Conservation (phyloP, 1,140 invertebrate genomes). For the Drosophila tristis region DNA sequence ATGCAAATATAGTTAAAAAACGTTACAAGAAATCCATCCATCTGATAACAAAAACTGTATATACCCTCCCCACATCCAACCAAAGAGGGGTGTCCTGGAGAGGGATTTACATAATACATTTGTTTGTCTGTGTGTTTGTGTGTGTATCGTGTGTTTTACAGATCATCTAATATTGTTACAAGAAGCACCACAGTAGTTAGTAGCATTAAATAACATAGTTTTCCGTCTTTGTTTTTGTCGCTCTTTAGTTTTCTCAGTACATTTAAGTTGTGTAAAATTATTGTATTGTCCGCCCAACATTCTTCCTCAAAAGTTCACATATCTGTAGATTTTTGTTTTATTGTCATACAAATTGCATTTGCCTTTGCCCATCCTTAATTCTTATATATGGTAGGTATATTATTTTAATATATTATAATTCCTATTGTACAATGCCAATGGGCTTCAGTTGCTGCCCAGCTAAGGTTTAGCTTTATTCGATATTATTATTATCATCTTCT, state of each 20-base stretch:
- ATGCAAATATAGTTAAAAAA: constrained; percentile 72
- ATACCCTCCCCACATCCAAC: neutral
- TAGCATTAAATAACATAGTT: constrained; percentile 77
- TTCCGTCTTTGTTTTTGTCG: constrained; percentile 11
- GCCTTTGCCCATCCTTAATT: constrained; percentile 10
- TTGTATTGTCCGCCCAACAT: constrained; percentile 56
- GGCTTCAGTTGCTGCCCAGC: constrained; percentile 28
- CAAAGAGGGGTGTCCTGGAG: constrained; percentile 4
- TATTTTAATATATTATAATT: constrained; percentile 13
- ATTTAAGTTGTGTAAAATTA: constrained; percentile 75
- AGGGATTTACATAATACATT: constrained; percentile 21
- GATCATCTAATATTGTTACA: constrained; percentile 60
- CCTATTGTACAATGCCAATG: constrained; percentile 63
- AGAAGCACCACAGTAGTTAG: constrained; percentile 80
- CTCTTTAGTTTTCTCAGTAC: constrained; percentile 52
- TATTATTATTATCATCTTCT: constrained; percentile 46
- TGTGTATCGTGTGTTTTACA: constrained; percentile 29
- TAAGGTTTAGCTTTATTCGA: constrained; percentile 13
- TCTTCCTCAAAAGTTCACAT: constrained; percentile 46
- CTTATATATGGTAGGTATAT: constrained; percentile 6
- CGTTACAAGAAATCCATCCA: constrained; percentile 70
- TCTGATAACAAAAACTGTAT: constrained; percentile 63
- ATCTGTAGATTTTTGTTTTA: constrained; percentile 44
- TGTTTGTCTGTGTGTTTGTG: constrained; percentile 24
- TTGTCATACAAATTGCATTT: constrained; percentile 67